These are phyloP conservation scores for Decapterus maruadsi DNA, from an alignment of 2,797 vertebrate species.

Conservation along the genomic window DNA sequence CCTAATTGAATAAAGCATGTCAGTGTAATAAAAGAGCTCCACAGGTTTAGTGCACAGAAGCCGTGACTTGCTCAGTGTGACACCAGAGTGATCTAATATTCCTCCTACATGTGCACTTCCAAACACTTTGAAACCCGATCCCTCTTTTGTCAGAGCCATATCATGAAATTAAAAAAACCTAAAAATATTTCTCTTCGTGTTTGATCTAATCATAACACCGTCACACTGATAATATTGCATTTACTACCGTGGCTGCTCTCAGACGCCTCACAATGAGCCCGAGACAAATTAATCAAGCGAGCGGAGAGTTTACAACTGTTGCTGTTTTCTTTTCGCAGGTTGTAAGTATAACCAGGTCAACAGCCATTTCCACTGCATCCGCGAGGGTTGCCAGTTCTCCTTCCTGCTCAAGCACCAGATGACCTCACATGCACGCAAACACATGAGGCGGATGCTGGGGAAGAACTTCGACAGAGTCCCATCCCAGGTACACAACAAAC, in stretches of 20 bases:
- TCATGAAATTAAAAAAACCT: slow-evolving; percentile 70
- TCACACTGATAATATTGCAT: slow-evolving; percentile 53
- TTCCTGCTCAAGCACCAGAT: slow-evolving; percentile 99
- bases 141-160: slow-evolving; percentile 75
- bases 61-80: slow-evolving; percentile 85
- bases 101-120: slow-evolving; percentile 80
- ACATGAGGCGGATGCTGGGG: slow-evolving; percentile 99
- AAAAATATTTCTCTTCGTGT: slow-evolving; percentile 72
- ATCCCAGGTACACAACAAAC: slow-evolving; percentile 88
- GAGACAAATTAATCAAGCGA: slow-evolving; percentile 53
- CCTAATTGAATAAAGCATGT: slow-evolving; percentile 90
- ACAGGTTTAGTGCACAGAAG: slow-evolving; percentile 88
- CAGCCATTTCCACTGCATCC: slow-evolving; percentile 99
- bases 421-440: slow-evolving; percentile 98
- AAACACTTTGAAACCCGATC: slow-evolving; percentile 79
- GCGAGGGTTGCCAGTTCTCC: slow-evolving; percentile 99
- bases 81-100: slow-evolving; percentile 85
- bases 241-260: slow-evolving; percentile 34
- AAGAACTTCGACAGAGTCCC: slow-evolving; percentile 98
- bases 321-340: slow-evolving; percentile 81
- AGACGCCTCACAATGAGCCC: slow-evolving; percentile 37
- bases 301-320: slow-evolving; percentile 51
- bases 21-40: slow-evolving; percentile 90
- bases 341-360: slow-evolving; percentile 99
- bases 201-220: slow-evolving; percentile 68